Evolutionary conservation across 2,888 invertebrate genomes (phyloP).

Genomic region (Acrobasis suavella): DNA sequence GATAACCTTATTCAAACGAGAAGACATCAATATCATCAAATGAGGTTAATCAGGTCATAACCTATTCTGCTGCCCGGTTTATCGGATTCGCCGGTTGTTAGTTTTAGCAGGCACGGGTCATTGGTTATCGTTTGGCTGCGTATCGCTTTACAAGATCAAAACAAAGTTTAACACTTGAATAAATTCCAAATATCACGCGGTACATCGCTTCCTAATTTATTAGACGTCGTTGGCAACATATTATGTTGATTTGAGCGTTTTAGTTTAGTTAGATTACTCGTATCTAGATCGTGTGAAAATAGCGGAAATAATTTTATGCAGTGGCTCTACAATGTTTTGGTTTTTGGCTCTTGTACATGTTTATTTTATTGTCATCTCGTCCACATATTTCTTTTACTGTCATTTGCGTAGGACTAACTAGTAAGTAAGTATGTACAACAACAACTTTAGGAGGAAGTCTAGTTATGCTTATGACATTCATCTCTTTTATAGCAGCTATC

Average conservation of each 20-base stretch:
- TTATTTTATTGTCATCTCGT: too few relatives aligned
- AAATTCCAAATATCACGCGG: background rate
- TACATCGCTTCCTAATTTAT: background rate
- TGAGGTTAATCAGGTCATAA: background rate
- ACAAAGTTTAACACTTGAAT: constrained; percentile 8
- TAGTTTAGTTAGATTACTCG: too few relatives aligned
- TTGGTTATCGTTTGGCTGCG: background rate
- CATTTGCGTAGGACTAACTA: too few relatives aligned
- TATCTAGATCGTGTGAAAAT: background rate
- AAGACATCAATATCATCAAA: background rate
- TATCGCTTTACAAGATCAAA: constrained; percentile 1
- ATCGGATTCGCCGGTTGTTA: background rate
- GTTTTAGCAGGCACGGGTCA: constrained; percentile 12
- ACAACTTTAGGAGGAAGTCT: too few relatives aligned
- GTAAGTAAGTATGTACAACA: too few relatives aligned
- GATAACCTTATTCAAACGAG: too few relatives aligned
- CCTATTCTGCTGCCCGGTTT: background rate
- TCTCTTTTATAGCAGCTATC: too few relatives aligned
- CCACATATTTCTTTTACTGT: too few relatives aligned
- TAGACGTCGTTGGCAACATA: background rate
- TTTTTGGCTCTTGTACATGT: too few relatives aligned
- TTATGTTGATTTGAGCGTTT: constrained; percentile 4
- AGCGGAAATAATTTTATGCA: background rate
- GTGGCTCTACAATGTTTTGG: too few relatives aligned
- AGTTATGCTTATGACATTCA: too few relatives aligned